Evolutionary conservation across 2,888 invertebrate species (phyloP), one percentile per base, ranked within the genome.

Genomic region (Nomada fabriciana): DNA sequence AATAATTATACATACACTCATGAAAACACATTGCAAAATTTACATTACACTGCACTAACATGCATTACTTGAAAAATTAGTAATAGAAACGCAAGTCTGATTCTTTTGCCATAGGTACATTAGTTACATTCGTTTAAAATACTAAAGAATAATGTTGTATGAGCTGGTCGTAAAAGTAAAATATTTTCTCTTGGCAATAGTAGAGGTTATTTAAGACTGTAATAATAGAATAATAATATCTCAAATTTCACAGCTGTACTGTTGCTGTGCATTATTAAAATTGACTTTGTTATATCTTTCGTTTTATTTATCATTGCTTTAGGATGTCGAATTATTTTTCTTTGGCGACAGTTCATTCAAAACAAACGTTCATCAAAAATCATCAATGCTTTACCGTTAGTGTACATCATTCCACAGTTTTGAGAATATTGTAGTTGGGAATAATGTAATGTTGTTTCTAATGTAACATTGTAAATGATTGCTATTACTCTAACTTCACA

Each of bases 321-420:
- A 67, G 57, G 18, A 11, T 20, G 23, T 52, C 47, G 60, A 23
- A 25, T 50, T 10, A 43, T 53, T 60, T 59, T 42, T 18, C 15
- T 63, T 59, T 15, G 9, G 57, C 50, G 43, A 71, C 23, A 52
- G 11, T 65, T 11, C 25, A 60, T 55, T 53, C 29, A 57, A 59
- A 68, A 67, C 11, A 9, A 80, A 64, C 23, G 52, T 25, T 61
- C 63, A 68, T 9, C 7, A 50, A 61, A 52, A 13, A 55, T 75
- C 47, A 76, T 76, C 52, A 60, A 29, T 57, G 13, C 57, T 85
- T 90, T 91, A 91, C 90, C 91, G 90, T 91, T 89, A 81, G 90
- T 90, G 86, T 89, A 90, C 89, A 90, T 89, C 76, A 88, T 89
- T 86, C 76, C 79, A 68, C 67, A 78, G 69, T 72, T 75, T 77